Evolutionary conservation across 2,113 vertebrate species (phyloP).

Genomic region (Suncus etruscus): DNA sequence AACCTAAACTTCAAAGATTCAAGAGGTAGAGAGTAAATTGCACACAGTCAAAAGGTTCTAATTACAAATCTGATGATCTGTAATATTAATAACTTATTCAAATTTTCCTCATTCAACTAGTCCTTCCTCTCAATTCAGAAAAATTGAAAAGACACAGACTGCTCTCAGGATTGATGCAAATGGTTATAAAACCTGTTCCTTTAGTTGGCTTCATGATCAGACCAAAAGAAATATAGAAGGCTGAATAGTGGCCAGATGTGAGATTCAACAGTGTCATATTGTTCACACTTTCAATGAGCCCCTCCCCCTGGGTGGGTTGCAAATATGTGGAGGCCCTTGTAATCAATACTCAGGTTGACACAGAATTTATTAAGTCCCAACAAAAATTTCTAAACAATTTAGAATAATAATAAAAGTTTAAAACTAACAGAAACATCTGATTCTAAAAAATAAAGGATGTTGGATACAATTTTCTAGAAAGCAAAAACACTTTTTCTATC

Average conservation of each 20-base stretch:
- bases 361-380: background rate
- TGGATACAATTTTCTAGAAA: background rate
- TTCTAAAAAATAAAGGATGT: background rate
- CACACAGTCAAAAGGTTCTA: background rate
- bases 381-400: constrained; percentile 9
- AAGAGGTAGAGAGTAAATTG: constrained; percentile 20
- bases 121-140: background rate
- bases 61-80: background rate
- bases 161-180: background rate
- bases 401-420: background rate
- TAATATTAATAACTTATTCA: background rate
- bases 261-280: background rate
- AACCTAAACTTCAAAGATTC: background rate
- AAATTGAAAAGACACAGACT: background rate
- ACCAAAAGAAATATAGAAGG: background rate
- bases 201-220: background rate
- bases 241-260: background rate
- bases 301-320: background rate
- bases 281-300: no score
- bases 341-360: background rate
- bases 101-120: background rate
- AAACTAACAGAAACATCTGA: background rate
- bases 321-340: background rate
- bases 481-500: background rate
- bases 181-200: background rate